These are phyloP conservation scores for Mycetomoellerius zeteki DNA, from an alignment of 1,140 invertebrate species.

Conservation along the genomic window DNA sequence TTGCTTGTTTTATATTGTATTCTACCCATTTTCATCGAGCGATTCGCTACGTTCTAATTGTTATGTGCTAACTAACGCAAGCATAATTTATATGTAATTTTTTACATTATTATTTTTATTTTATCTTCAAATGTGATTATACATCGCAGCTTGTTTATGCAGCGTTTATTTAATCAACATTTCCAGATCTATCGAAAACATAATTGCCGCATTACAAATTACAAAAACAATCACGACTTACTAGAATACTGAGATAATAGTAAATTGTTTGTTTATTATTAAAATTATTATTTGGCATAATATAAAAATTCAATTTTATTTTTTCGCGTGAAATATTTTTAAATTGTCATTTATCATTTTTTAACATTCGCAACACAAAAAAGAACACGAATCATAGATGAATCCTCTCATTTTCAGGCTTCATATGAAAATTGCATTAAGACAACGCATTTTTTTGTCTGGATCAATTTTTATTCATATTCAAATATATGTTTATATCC, in stretches of 20 bases:
- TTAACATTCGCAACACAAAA: not conserved
- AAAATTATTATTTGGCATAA: conserved; percentile 1
- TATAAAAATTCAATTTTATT: not conserved
- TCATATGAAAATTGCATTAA: not conserved
- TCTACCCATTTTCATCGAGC: conserved; percentile 70
- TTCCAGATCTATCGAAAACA: not conserved
- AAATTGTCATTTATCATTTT: not conserved
- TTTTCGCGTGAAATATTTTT: conserved; percentile 9
- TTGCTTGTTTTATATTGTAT: conserved; percentile 80
- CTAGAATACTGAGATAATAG: no score
- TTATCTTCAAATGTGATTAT: not conserved
- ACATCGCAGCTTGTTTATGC: not conserved
- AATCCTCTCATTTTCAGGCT: not conserved
- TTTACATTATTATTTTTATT: conserved; percentile 56
- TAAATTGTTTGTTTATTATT: not conserved
- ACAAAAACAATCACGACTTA: not conserved
- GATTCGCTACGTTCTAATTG: conserved; percentile 26
- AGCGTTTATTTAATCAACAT: not conserved
- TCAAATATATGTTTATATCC: not conserved
- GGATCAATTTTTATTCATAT: not conserved
- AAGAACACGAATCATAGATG: not conserved
- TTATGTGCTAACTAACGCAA: not conserved
- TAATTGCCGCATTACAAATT: not conserved
- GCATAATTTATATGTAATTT: conserved; percentile 39
- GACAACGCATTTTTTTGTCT: not conserved